These are phyloP conservation scores for Eledone cirrhosa DNA, from an alignment of 2,888 invertebrate genomes.

Conservation along the genomic window DNA sequence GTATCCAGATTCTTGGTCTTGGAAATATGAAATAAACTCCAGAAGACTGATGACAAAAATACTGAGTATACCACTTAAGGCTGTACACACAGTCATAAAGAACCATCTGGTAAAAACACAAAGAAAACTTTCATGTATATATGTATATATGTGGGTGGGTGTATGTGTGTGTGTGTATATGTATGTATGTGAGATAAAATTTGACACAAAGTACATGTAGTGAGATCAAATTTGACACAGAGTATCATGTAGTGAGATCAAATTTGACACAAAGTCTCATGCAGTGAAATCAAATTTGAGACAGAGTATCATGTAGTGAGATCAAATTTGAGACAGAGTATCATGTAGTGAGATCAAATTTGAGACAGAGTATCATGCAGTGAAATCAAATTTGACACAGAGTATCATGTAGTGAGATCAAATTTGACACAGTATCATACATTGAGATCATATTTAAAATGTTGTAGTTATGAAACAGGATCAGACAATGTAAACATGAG, in stretches of 20 bases:
- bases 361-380: not conserved
- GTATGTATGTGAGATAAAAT: not conserved
- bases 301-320: not conserved
- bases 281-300: not conserved
- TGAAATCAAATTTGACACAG: no score
- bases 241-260: not conserved
- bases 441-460: no score
- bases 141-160: not conserved
- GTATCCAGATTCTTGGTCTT: conserved; percentile 53
- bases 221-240: no score
- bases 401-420: no score
- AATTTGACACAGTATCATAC: no score
- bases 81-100: conserved; percentile 57
- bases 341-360: not conserved
- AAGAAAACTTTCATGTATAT: not conserved
- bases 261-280: not conserved
- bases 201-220: no score
- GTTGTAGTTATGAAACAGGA: no score
- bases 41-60: conserved; percentile 51
- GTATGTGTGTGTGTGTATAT: no score
- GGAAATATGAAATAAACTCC: conserved; percentile 61
- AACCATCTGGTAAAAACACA: conserved; percentile 55
- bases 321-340: not conserved
- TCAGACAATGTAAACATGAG: no score
- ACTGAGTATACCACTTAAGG: conserved; percentile 51